Base-by-base conservation (phyloP, 2,113 vertebrate species). In the Gymnocephalus cernua region DNA sequence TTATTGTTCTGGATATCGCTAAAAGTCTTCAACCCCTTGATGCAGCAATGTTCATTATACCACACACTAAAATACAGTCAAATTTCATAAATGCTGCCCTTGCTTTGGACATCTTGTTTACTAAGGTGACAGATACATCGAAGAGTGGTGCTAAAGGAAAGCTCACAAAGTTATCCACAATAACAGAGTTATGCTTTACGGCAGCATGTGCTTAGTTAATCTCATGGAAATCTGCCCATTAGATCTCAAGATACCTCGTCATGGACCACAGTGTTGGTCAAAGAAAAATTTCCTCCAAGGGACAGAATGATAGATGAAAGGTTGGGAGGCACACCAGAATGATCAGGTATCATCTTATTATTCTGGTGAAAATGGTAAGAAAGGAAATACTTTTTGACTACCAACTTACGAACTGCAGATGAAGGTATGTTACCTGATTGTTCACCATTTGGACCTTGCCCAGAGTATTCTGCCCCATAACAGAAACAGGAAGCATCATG, bases 401-500 rank as follows among this genome's bases (percentile, higher is more conserved):
- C 18, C 0, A 11, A 38, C 6, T 61, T 56, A 45, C 3, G 19
- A 62, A 57, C 18, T 44, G 56, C 58, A 69, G 12, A 41, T 62
- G 18, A 63, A 57, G 13, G 64, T 3, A 6, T 35, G 2, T 93
- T 95, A 99, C 98, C 96, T 97, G 97, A 83, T 95, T 96, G 68
- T 97, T 86, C 76, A 97, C 85, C 83, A 97, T 90, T 21, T 96
- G 90, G 82, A 98, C 95, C 0, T 94, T 92, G 62, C 94, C 96
- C 81, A 95, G 85, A 8, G 88, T 94, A 72, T 92, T 95, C 59
- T 96, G 98, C 56, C 97, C 97, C 64, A 98, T 92, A 6, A 99
- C 96, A 19, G 98, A 97, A 29, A 98, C 92, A 57, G 98, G 98
- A 56, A 99, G 96, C 77, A 99, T 83, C 89, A 99, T 89, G 27